A percentile compares a stretch with the other conserved stretches of the same genome.
Evolutionary conservation across 2,797 vertebrate species (phyloP).

Genomic region (Adelosebastes latens): DNA sequence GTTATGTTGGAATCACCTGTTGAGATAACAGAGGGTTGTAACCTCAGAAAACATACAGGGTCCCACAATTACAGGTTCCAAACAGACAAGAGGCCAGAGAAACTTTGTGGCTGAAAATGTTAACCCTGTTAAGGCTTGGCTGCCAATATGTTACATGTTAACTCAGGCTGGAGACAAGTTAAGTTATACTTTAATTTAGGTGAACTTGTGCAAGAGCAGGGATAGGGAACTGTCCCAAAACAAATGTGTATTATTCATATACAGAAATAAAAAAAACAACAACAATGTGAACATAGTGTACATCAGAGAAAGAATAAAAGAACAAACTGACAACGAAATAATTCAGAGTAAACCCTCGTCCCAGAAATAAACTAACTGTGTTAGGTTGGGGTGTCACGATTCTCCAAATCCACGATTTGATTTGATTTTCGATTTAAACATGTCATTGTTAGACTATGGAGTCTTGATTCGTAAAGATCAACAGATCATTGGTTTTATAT

Average conservation of each 20-base stretch:
- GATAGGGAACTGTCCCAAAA: neutral
- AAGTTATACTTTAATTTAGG: neutral
- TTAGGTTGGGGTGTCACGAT: too few relatives aligned
- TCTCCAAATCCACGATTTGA: too few relatives aligned
- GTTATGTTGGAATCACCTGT: neutral
- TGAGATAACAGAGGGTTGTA: constrained; percentile 18
- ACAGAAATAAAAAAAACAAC: neutral
- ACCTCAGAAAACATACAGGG: constrained; percentile 3
- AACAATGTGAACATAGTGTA: neutral
- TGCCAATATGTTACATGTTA: constrained; percentile 36
- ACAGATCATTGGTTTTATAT: neutral
- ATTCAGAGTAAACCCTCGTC: neutral
- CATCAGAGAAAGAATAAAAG: neutral
- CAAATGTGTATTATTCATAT: neutral
- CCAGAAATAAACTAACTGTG: neutral
- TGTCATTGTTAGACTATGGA: neutral
- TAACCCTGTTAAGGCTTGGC: neutral
- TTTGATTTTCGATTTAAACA: too few relatives aligned
- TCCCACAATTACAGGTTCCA: constrained; percentile 22
- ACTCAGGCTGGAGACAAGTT: neutral
- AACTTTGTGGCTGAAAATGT: neutral
- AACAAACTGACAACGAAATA: neutral
- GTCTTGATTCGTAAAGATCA: neutral
- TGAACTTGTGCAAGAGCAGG: neutral
- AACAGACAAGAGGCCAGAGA: constrained; percentile 9